Evolutionary conservation across 2,888 invertebrate species (phyloP).

Genomic region (Meloe dianella): DNA sequence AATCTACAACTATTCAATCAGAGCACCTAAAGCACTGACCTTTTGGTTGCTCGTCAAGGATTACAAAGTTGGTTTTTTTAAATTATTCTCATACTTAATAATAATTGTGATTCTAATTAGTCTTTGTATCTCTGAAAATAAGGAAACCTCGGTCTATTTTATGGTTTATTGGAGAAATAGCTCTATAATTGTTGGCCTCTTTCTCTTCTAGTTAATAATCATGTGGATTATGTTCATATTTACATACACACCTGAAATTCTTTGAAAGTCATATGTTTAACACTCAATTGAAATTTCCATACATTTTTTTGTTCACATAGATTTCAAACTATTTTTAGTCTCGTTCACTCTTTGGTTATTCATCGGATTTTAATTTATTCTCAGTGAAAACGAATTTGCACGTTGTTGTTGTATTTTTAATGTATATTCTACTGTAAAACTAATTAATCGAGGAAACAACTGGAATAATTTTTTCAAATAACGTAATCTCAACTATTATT

Average conservation of each 20-base stretch:
- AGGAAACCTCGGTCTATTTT: background rate
- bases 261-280: background rate
- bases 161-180: background rate
- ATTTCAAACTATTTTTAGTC: too few relatives aligned
- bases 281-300: background rate
- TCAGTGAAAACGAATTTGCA: slow-evolving; percentile 8
- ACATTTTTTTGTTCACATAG: background rate
- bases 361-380: slow-evolving; percentile 1
- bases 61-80: background rate
- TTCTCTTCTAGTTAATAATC: too few relatives aligned
- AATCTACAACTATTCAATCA: too few relatives aligned
- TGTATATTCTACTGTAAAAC: background rate
- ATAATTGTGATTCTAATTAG: background rate
- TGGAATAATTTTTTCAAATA: slow-evolving; percentile 9
- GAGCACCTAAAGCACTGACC: background rate
- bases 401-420: background rate
- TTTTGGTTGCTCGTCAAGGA: background rate
- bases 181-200: too few relatives aligned
- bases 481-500: background rate
- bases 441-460: slow-evolving; percentile 10
- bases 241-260: slow-evolving; percentile 4
- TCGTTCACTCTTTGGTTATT: too few relatives aligned
- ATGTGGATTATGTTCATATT: too few relatives aligned
- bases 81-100: background rate
- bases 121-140: background rate